phyloP scores from a whole-genome alignment of 1,140 invertebrate genomes.

The Orussus abietinus region DNA sequence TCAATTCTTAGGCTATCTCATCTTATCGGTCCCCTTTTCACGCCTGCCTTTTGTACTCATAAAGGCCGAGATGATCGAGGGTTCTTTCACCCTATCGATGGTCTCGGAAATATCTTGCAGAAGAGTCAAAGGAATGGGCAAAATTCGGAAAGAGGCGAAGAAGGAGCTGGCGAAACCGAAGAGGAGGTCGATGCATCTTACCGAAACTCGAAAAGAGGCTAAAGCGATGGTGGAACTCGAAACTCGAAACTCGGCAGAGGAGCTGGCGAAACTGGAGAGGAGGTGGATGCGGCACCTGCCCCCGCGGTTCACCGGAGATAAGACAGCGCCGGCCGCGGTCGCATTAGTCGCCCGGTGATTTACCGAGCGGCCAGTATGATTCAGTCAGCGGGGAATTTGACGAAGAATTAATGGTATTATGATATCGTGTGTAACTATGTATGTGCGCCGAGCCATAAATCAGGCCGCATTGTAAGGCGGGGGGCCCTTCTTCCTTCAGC shows the following conservation, averaged over 20 bases:
- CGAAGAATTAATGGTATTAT: conserved; percentile 57
- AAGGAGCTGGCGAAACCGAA: conserved; percentile 9
- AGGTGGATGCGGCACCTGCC: conserved; percentile 33
- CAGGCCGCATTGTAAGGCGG: conserved; percentile 49
- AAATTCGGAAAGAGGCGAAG: conserved; percentile 27
- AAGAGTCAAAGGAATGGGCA: no score
- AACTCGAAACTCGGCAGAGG: no score
- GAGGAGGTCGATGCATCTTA: no score
- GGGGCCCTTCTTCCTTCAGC: conserved; percentile 27
- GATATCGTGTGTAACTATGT: conserved; percentile 56
- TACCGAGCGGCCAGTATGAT: conserved; percentile 52
- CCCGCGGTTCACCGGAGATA: conserved; percentile 41
- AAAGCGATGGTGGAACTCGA: no score
- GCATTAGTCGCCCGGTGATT: conserved; percentile 53
- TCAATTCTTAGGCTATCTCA: no score
- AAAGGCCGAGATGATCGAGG: no score
- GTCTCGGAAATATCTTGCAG: no score
- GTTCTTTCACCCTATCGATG: no score
- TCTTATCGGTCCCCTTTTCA: no score
- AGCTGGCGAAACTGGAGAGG: not conserved
- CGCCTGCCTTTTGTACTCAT: no score
- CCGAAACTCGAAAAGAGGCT: no score
- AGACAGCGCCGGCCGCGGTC: conserved; percentile 37
- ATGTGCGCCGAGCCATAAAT: conserved; percentile 52
- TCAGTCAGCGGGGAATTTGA: conserved; percentile 56